phyloP scores from a whole-genome alignment of 2,888 invertebrate genomes.

The Caenorhabditis angaria region DNA sequence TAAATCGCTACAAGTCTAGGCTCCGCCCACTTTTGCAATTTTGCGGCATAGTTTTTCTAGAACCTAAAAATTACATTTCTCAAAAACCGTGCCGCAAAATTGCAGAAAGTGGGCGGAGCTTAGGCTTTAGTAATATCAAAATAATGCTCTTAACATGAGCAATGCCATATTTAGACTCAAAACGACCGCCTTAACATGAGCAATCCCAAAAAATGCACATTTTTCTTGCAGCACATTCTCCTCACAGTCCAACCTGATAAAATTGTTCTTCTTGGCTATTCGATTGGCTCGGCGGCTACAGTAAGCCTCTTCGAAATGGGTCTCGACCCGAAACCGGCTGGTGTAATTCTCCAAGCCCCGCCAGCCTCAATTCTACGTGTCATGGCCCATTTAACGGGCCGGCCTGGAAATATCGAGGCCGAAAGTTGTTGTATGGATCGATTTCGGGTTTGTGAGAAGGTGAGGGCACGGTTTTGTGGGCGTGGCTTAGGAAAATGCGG shows the following conservation, averaged over 20 bases:
- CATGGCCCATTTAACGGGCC: conserved; percentile 36
- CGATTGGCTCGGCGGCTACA: conserved; percentile 60
- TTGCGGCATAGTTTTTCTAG: too few relatives aligned
- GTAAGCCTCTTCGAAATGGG: conserved; percentile 24
- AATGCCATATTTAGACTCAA: too few relatives aligned
- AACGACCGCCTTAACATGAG: too few relatives aligned
- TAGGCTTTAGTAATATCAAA: too few relatives aligned
- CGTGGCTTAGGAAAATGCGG: not conserved
- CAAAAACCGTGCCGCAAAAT: too few relatives aligned
- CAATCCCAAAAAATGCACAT: too few relatives aligned
- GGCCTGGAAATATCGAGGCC: conserved; percentile 23
- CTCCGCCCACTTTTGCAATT: not conserved
- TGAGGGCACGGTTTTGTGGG: conserved; percentile 4
- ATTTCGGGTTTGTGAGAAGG: conserved; percentile 51
- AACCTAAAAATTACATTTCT: too few relatives aligned
- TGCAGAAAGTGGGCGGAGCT: too few relatives aligned
- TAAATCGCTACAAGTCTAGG: too few relatives aligned
- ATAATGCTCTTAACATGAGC: too few relatives aligned
- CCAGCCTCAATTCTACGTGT: conserved; percentile 52
- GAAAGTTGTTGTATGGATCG: conserved; percentile 48
- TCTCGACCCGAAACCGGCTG: conserved; percentile 32
- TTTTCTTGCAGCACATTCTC: conserved; percentile 37
- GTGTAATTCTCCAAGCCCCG: conserved; percentile 58
- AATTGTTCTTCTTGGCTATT: conserved; percentile 56
- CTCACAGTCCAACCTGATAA: conserved; percentile 40